Evolutionary conservation across 2,888 invertebrate species (phyloP).

Genomic region (Gymnosoma rotundatum): DNA sequence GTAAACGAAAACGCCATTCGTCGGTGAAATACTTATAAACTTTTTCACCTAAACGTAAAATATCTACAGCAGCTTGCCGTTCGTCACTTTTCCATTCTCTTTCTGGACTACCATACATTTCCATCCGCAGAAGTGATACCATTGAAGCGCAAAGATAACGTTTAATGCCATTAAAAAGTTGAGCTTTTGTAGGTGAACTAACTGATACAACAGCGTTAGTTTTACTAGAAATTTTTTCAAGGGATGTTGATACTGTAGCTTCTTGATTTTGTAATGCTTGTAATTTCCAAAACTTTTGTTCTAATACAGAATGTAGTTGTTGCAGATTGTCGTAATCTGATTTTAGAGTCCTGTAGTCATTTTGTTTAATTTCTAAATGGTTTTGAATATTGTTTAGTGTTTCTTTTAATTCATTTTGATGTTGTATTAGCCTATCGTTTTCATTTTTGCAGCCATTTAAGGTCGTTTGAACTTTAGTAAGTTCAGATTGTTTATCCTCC

Average conservation of each 20-base stretch:
- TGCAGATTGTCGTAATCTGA: conserved; percentile 23
- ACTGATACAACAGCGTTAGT: not conserved
- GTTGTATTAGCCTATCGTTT: conserved; percentile 16
- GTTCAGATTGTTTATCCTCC: not conserved
- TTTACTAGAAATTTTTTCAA: conserved; percentile 7
- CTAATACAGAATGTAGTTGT: conserved; percentile 12
- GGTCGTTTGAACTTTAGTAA: not conserved
- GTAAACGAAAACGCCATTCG: conserved; percentile 81
- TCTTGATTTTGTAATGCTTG: conserved; percentile 61
- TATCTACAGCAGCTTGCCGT: conserved; percentile 77
- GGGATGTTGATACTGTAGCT: conserved; percentile 68
- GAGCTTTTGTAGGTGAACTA: conserved; percentile 75
- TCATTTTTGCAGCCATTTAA: conserved; percentile 26
- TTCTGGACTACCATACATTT: conserved; percentile 80
- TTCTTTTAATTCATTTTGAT: conserved; percentile 12
- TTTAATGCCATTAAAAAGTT: conserved; percentile 80
- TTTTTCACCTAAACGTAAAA: conserved; percentile 78
- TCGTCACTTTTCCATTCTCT: conserved; percentile 80
- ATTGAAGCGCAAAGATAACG: conserved; percentile 80
- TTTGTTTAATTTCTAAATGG: conserved; percentile 17
- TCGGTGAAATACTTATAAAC: conserved; percentile 79
- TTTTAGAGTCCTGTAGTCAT: conserved; percentile 15
- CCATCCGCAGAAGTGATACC: conserved; percentile 81
- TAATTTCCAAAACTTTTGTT: conserved; percentile 50
- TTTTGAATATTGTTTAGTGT: conserved; percentile 29